Evolutionary conservation across 2,797 vertebrate species (phyloP).

Genomic region (Xenopus petersii): DNA sequence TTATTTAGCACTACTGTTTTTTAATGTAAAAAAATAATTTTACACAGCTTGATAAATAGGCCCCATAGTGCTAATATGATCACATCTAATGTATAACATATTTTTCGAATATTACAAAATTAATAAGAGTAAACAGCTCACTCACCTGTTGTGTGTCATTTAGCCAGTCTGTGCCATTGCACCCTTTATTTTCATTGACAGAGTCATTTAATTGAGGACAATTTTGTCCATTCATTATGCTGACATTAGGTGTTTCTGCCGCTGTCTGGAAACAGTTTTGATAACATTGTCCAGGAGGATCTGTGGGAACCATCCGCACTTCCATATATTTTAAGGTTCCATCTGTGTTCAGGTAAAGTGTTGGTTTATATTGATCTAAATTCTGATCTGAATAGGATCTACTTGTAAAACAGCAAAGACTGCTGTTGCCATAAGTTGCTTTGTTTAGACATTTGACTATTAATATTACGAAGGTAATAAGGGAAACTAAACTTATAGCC

Average conservation of each 20-base stretch:
- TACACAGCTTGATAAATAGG: too few relatives aligned
- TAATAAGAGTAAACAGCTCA: too few relatives aligned
- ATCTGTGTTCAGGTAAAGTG: constrained; percentile 76
- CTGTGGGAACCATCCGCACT: constrained; percentile 70
- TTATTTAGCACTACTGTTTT: too few relatives aligned
- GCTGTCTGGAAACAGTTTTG: constrained; percentile 83
- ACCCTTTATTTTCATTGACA: constrained; percentile 54
- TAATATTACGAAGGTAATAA: constrained; percentile 34
- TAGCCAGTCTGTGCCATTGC: constrained; percentile 48
- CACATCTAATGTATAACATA: too few relatives aligned
- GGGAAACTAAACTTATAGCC: constrained; percentile 2
- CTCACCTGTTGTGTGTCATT: constrained; percentile 65
- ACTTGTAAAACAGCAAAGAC: constrained; percentile 26
- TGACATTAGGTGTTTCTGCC: constrained; percentile 54
- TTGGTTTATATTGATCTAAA: constrained; percentile 83
- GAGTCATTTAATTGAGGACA: constrained; percentile 60
- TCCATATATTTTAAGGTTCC: constrained; percentile 75
- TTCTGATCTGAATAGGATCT: constrained; percentile 70
- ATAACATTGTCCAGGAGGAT: constrained; percentile 77
- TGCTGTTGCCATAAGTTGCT: constrained; percentile 50
- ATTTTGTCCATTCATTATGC: constrained; percentile 44
- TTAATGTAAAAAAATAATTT: too few relatives aligned
- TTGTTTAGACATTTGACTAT: constrained; percentile 26
- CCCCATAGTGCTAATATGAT: too few relatives aligned
- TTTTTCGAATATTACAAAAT: too few relatives aligned